Conservation (phyloP, 2,113 vertebrate species). For the Dendropsophus ebraccatus region DNA sequence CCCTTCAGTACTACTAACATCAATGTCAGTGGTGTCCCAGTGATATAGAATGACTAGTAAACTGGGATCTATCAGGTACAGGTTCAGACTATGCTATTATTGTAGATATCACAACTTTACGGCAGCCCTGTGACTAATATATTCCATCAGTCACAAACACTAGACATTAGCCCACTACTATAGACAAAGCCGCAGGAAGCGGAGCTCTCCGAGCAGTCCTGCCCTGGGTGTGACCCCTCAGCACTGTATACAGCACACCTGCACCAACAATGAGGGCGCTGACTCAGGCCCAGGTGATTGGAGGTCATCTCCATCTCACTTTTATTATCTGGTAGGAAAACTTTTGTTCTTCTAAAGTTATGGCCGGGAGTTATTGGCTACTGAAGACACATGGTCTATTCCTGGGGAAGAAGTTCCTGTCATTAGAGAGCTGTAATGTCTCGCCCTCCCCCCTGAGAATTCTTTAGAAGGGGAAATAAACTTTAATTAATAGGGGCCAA, state of each 20-base stretch:
- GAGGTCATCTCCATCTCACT: background rate
- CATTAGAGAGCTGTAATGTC: conserved; percentile 25
- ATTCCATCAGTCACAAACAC: no score
- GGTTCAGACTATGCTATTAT: no score
- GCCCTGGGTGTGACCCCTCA: background rate
- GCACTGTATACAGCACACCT: background rate
- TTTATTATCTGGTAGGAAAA: conserved; percentile 16
- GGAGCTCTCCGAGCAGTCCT: no score
- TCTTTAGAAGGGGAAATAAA: background rate
- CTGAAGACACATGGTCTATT: conserved; percentile 16
- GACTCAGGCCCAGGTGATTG: background rate
- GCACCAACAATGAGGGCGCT: background rate
- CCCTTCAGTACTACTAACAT: no score
- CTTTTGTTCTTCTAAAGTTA: conserved; percentile 5
- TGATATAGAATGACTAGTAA: no score
- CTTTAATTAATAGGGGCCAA: conserved; percentile 9
- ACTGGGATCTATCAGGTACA: no score
- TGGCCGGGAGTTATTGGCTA: background rate
- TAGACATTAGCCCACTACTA: no score
- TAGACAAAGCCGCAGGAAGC: background rate
- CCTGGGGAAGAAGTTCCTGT: conserved; percentile 19
- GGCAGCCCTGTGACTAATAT: no score
- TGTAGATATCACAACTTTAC: no score
- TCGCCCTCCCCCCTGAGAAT: background rate
- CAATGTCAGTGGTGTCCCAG: no score